Base-by-base conservation (phyloP, 35 echinoderm and acorn worm genomes). In the Anneissia japonica region DNA sequence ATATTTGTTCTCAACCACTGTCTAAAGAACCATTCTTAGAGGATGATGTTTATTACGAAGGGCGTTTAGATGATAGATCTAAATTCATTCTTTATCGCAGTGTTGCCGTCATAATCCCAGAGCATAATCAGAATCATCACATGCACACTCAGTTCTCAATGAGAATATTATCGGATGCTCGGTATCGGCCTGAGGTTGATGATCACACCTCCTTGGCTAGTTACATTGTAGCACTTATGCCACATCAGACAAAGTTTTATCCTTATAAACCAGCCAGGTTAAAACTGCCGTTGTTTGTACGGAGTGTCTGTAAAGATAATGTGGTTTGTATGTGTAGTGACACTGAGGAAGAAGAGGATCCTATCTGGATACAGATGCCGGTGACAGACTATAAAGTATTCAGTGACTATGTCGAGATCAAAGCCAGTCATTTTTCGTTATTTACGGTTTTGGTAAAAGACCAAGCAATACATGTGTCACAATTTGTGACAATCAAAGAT, bases 221-320 rank as follows among this genome's bases (percentile, higher is more conserved):
- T 46, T 89, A 88, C 9, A 91, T 97, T 1, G 86, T 91, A 7
- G 85, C 86, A 1, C 85, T 97, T 74, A 91, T 86, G 46, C 95
- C 95, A 39, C 88, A 97, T 83, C 88, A 88, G 26, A 86, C 95
- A 32, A 40, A 79, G 11, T 93, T 97, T 82, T 97, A 97, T 75
- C 75, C 83, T 36, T 88, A 97, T 46, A 55, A 77, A 64, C 95
- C 95, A 37, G 95, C 95, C 19, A 46, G 93, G 7, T 86, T 97
- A 17, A 72, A 91, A 30, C 83, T 97, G 16, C 95, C 95, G 51
- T 35, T 97, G 13, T 79, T 78, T 81, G 83, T 88, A 39, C 87
- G 93, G 26, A 33, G 31, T 34, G 34, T 91, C 21, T 75, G 82
- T n/a, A 77, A 86, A 30, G 81, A 74, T 35, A 87, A 89, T 83